phyloP scores from a whole-genome alignment of 37 sponge, comb jelly and placozoan genomes.

The Spongia lamella region DNA sequence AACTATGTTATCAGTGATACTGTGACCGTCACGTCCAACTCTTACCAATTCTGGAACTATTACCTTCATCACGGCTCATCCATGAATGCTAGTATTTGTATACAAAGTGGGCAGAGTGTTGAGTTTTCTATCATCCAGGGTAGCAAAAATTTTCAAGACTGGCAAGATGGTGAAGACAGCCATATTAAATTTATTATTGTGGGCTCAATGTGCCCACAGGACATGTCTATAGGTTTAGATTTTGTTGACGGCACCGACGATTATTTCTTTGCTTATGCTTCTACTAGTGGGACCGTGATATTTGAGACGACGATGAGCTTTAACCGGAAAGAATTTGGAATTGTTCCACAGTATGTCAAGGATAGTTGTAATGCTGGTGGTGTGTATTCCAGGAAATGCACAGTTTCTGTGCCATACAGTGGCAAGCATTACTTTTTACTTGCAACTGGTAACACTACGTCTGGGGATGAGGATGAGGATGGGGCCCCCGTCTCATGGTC shows the following conservation, averaged over 20 bases:
- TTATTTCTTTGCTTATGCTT: constrained; percentile 31
- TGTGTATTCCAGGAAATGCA: background rate
- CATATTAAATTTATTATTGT: background rate
- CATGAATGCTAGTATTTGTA: constrained; percentile 3
- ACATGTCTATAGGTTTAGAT: background rate
- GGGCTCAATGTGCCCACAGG: background rate
- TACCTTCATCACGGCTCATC: constrained; percentile 34
- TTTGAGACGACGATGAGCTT: constrained; percentile 2
- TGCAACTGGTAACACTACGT: background rate
- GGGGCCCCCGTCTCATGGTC: background rate
- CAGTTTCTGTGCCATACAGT: background rate
- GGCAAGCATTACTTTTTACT: background rate
- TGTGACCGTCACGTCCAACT: background rate
- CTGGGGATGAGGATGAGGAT: background rate
- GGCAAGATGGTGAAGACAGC: constrained; percentile 4
- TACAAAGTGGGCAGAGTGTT: background rate
- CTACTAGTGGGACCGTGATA: background rate
- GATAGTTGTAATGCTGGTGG: background rate
- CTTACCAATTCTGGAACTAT: constrained; percentile 21
- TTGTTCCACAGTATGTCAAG: background rate
- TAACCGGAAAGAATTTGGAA: constrained; percentile 21
- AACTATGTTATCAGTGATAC: background rate
- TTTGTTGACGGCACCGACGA: background rate
- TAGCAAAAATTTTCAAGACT: constrained; percentile 17
- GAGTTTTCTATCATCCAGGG: constrained; percentile 39